These are phyloP conservation scores for Chorisops tibialis DNA, from an alignment of 2,888 invertebrate species.

Conservation along the genomic window DNA sequence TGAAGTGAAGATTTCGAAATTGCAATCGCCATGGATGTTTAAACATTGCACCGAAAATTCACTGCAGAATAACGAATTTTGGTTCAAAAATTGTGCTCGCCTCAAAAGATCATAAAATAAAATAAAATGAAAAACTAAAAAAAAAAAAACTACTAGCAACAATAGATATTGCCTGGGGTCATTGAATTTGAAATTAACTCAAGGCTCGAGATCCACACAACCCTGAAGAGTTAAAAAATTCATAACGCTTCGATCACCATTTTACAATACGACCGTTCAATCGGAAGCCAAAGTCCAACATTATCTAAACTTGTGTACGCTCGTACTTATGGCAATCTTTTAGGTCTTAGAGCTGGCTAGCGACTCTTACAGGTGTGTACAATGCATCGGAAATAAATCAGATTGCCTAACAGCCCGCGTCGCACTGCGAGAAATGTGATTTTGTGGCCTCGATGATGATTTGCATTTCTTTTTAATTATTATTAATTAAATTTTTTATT, in stretches of 20 bases:
- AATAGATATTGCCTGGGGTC: constrained; percentile 4
- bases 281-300: constrained; percentile 23
- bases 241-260: constrained; percentile 2
- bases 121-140: no score
- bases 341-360: no score
- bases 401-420: constrained; percentile 10
- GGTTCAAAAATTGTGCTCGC: no score
- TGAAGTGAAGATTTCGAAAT: no score
- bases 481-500: not conserved
- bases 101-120: no score
- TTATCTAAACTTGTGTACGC: no score
- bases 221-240: constrained; percentile 14
- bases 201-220: constrained; percentile 19
- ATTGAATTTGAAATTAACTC: constrained; percentile 20
- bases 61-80: no score
- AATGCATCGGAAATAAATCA: constrained; percentile 26
- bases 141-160: no score
- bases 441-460: not conserved
- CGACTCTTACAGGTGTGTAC: constrained; percentile 9
- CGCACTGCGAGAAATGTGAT: constrained; percentile 1
- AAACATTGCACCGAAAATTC: no score
- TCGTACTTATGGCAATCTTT: no score
- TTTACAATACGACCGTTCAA: no score
- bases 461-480: not conserved
- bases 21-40: no score